Percentiles rank a stretch among this genome's conserved stretches.
Conservation (phyloP, 2,113 vertebrate species). For the Trematomus loennbergii region DNA sequence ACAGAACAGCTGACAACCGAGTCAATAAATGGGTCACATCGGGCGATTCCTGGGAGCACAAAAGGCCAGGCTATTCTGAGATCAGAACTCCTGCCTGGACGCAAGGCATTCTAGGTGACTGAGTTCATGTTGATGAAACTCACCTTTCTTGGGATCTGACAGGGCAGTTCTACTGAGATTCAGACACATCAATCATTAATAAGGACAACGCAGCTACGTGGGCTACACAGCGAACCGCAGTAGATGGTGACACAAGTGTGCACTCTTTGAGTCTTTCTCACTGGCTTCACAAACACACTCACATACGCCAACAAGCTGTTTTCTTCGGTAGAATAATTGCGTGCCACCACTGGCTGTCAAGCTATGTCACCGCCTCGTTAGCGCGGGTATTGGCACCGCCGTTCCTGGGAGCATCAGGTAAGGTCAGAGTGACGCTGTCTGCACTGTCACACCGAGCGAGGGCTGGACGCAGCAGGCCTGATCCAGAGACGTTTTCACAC, state of each 20-base stretch:
- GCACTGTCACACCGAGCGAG: conserved; percentile 63
- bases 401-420: conserved; percentile 68
- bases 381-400: conserved; percentile 61
- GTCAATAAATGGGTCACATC: conserved; percentile 65
- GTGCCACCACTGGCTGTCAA: conserved; percentile 70
- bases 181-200: conserved; percentile 69
- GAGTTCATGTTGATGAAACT: conserved; percentile 61
- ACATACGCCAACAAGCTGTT: conserved; percentile 37
- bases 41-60: conserved; percentile 35
- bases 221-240: conserved; percentile 30
- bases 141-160: conserved; percentile 54
- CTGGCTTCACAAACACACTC: conserved; percentile 27
- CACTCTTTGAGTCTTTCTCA: conserved; percentile 31
- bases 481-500: conserved; percentile 10
- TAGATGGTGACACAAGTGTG: conserved; percentile 46
- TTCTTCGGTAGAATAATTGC: conserved; percentile 68
- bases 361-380: conserved; percentile 77
- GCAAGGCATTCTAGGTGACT: conserved; percentile 57
- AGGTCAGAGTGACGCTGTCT: conserved; percentile 71
- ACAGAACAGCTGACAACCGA: conserved; percentile 44
- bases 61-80: conserved; percentile 54
- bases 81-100: conserved; percentile 49
- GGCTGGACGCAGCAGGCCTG: conserved; percentile 43
- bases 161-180: conserved; percentile 56
- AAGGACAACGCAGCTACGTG: conserved; percentile 31